Base-by-base conservation (phyloP, 1,140 invertebrate genomes). In the Hydropsyche tenuis region DNA sequence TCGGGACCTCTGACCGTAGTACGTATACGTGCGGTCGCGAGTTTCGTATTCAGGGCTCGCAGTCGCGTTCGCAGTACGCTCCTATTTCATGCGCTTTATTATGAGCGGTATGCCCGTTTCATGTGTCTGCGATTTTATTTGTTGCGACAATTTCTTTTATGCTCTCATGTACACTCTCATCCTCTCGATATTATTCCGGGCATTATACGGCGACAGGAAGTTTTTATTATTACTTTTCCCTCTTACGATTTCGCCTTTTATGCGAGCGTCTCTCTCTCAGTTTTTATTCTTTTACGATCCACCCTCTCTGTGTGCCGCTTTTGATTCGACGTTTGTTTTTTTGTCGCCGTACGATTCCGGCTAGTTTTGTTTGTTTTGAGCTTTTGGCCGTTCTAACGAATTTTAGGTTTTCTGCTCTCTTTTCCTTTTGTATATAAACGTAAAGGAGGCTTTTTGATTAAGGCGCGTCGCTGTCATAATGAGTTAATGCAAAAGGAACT, bases 81-180 rank as follows among this genome's bases (percentile, higher is more conserved):
- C 43, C 42, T 68, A 68, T 48, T 68, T 68, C 27, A n/a, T n/a
- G 22, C 37, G 22, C 43, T 68, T 68, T 68, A 68, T 68, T 68
- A 27, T 48, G 37, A 46, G 16, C 12, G 25, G 37, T 6, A 22
- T 46, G 43, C 65, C 42, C 18, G 18, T 68, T 20, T n/a, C n/a
- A n/a, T 42, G 9, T 48, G 65, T 68, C 65, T 68, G 7, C 65
- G 65, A 45, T 68, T 68, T 68, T 68, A 68, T 68, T 68, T 68
- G 20, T 48, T n/a, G 65, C 27, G 65, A 68, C 65, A 45, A 68
- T 68, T 68, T 68, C 27, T 27, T 68, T 68, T 68, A 68, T 46
- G 53, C 16, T 16, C 12, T 14, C 9, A 37, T 37, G 30, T 37
- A 37, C 9, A 37, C 30, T 37, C 3, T 9, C 3, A 9, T 37